These are phyloP conservation scores for Nothobranchius furzeri DNA, from an alignment of 2,113 vertebrate genomes.

Conservation along the genomic window DNA sequence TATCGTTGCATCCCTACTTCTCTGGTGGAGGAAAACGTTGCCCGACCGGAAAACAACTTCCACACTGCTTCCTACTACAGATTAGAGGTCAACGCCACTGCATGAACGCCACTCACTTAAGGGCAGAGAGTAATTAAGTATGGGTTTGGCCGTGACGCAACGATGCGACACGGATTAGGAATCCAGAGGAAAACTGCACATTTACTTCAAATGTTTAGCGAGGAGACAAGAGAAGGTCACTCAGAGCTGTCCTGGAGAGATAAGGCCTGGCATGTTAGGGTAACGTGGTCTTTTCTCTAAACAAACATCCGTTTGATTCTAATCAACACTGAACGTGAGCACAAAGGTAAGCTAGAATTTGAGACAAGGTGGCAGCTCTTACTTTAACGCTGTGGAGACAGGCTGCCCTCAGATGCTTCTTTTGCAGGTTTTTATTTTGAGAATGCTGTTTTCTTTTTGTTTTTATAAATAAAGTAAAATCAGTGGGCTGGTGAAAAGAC, in stretches of 20 bases:
- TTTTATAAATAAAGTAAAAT: no score
- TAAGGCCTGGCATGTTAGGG: no score
- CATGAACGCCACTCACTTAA: slow-evolving; percentile 8
- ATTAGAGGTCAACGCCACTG: slow-evolving; percentile 1
- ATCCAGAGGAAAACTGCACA: slow-evolving; percentile 32
- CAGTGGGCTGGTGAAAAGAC: no score
- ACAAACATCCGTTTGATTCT: slow-evolving; percentile 35
- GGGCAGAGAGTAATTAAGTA: slow-evolving; percentile 17
- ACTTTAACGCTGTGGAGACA: neutral
- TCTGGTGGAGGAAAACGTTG: no score
- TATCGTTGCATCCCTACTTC: no score
- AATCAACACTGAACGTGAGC: slow-evolving; percentile 12
- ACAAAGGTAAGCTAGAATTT: slow-evolving; percentile 16
- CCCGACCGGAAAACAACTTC: neutral
- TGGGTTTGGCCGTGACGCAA: slow-evolving; percentile 1
- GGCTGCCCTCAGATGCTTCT: no score
- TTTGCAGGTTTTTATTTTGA: slow-evolving; percentile 9
- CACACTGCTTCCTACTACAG: neutral
- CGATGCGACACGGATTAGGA: slow-evolving; percentile 31
- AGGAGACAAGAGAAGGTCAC: neutral
- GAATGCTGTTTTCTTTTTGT: slow-evolving; percentile 26
- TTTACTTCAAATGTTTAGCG: neutral
- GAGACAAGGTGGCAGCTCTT: neutral
- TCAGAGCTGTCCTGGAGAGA: no score
- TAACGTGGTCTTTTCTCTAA: no score